Base-by-base conservation (phyloP, 2,888 invertebrate species). In the Cheilosia scutellata region DNA sequence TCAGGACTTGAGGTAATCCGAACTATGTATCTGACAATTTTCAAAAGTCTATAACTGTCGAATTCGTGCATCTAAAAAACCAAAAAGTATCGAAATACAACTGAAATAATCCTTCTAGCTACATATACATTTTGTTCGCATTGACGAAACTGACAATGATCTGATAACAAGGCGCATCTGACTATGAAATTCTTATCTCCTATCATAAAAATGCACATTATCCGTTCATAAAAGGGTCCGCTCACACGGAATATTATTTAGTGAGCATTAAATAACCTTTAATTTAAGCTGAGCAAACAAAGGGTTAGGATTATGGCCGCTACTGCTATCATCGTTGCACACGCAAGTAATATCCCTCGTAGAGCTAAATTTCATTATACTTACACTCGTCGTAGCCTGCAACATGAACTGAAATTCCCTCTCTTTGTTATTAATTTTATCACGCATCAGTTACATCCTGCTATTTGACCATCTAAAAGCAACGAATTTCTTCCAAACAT, bases 351-450 rank as follows among this genome's bases (percentile, higher is more conserved):
- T 31, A 27, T 44, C 79, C 58, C 58, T 63, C 31, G 55, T 27
- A 42, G 44, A 31, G 49, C 63, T 58, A 51, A 71, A 72, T 60
- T 72, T 55, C 16, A 29, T 51, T 51, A 51, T 51, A 25, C 13
- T 3, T 6, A 47, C 27, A 44, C 44, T 16, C 57, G 63, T 65
- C 58, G 62, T 49, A 29, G 62, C 47, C 62, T 65, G 62, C 82
- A 72, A 72, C 82, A 68, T 53, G 71, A 77, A 72, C 60, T 63
- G 44, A 55, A 82, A 66, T 63, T 74, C 63, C 71, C n/a, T 37
- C 55, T 72, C 76, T 40, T 86, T 72, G 66, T 86, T 86, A 86
- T 80, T 80, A 86, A 86, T 86, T 82, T 82, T 72, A 82, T 86
- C 82, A 86, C 82, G 86, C 86, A 82, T 86, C 82, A 82, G 82